phyloP scores from a whole-genome alignment of 2,113 vertebrate species.

The Cryptoleucopteryx plumbea region DNA sequence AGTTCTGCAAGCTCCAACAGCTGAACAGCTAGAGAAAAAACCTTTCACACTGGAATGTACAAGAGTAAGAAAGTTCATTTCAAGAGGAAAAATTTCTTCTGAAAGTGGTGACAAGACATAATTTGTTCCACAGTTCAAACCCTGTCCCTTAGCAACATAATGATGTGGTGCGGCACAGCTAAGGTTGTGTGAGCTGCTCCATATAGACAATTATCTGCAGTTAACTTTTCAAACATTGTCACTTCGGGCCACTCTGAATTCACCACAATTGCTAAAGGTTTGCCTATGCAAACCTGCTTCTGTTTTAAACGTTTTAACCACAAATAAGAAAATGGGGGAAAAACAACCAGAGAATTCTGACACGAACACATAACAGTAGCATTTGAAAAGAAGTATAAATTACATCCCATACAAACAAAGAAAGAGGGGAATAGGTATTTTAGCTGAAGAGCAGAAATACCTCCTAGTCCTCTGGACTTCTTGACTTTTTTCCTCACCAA shows the following conservation, averaged over 20 bases:
- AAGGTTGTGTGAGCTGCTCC: background rate
- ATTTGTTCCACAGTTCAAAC: background rate
- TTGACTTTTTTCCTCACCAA: background rate
- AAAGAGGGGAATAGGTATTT: background rate
- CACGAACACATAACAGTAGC: background rate
- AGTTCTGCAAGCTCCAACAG: background rate
- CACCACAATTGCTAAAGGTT: background rate
- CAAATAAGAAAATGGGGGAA: background rate
- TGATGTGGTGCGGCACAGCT: background rate
- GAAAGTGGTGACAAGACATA: background rate
- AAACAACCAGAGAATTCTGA: background rate
- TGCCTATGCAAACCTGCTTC: background rate
- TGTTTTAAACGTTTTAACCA: background rate
- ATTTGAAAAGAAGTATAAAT: background rate
- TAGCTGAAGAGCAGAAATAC: background rate
- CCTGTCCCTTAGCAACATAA: background rate
- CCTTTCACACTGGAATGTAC: background rate
- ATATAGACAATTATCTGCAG: background rate
- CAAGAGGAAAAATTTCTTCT: background rate
- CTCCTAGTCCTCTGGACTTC: background rate
- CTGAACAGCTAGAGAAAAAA: background rate
- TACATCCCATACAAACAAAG: background rate
- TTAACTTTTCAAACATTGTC: background rate
- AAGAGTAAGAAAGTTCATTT: background rate
- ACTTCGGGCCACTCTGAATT: background rate